Base-by-base conservation (phyloP, 2,113 vertebrate species). In the Chlamydotis undulata region DNA sequence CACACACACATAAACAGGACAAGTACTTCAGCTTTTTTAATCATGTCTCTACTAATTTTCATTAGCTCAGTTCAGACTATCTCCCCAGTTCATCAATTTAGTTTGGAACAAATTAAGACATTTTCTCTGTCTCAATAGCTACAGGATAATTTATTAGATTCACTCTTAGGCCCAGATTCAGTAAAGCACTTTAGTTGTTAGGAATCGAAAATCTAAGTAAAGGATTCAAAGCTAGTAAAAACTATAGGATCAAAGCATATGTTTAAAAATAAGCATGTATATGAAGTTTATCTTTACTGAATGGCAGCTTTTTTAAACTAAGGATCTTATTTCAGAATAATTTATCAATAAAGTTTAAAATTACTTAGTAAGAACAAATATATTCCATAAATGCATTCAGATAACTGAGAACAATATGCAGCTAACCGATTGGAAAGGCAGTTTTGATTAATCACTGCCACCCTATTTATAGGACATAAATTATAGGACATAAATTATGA, bases 21-120 rank as follows among this genome's bases (percentile, higher is more conserved):
- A 82, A 79, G 55, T 33, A 14, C 49, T 79, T 14, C 55, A 77
- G 50, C 47, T 90, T 83, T 94, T 96, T 52, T 63, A 57, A 15
- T 82, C 37, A 56, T 23, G 21, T 84, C 45, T 59, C 79, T 89
- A 49, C 61, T 71, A 70, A 80, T 94, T 87, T 73, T 65, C 70
- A 83, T 94, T 82, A 93, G 37, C 55, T 87, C 25, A 55, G 14
- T 83, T 92, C 65, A 92, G 41, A 43, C 31, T 37, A 13, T 93
- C 80, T 82, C n/a, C 13, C 12, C 37, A 68, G 26, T 80, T 93
- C 37, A 85, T 88, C 85, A 90, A 0, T 92, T 82, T 63, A 39
- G 57, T 86, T 92, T 67, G 83, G 59, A 96, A 61, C 73, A 95
- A 86, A 83, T 91, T 74, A 93, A 95, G 73, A 91, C n/a, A 63